phyloP scores from a whole-genome alignment of 2,797 vertebrate genomes.

The Myiothlypis chrysogaster region DNA sequence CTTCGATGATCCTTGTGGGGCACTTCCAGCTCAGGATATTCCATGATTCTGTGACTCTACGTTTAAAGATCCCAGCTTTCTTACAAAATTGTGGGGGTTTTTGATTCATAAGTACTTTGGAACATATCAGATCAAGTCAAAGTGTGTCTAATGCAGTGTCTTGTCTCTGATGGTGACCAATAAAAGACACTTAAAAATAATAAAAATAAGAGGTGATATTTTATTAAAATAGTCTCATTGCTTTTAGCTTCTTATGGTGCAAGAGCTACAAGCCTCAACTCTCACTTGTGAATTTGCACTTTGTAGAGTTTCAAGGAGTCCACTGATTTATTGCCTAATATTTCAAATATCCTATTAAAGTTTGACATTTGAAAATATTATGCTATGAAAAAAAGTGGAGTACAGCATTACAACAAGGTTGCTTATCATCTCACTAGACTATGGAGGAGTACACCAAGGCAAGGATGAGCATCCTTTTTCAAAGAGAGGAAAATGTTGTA shows the following conservation, averaged over 20 bases:
- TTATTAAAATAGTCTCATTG: neutral
- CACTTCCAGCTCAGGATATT: neutral
- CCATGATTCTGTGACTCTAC: neutral
- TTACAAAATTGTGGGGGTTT: fast-evolving
- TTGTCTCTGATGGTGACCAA: neutral
- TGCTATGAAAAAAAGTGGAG: neutral
- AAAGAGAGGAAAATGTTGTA: neutral
- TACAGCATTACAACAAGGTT: neutral
- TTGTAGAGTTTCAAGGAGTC: neutral
- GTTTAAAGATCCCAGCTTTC: neutral
- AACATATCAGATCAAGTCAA: neutral
- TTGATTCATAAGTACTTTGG: neutral
- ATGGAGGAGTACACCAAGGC: neutral
- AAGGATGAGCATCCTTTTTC: neutral
- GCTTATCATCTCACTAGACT: neutral
- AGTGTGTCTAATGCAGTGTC: neutral
- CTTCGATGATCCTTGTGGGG: fast-evolving
- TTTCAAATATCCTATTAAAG: neutral
- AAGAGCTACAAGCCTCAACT: neutral
- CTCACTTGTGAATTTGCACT: neutral
- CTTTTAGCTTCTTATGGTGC: neutral
- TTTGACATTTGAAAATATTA: neutral
- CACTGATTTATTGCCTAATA: neutral
- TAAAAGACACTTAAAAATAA: neutral
- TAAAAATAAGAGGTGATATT: neutral